Conservation (phyloP, 2,113 vertebrate species). For the Hippocampus barbouri region DNA sequence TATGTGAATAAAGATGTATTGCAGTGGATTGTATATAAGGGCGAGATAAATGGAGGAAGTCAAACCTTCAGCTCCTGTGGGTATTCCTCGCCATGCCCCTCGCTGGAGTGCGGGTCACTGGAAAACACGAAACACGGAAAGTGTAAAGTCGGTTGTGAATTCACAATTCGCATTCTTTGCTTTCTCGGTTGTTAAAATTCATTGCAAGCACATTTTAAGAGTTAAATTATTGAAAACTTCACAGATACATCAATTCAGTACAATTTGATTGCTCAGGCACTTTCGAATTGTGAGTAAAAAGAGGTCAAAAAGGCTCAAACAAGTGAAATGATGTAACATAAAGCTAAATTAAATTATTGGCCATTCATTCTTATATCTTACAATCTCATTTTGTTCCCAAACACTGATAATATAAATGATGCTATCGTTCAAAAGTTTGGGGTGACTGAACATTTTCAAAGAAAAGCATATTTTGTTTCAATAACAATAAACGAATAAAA, state of each 20-base stretch:
- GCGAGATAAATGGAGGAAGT: slow-evolving; percentile 6
- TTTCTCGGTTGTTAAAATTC: background rate
- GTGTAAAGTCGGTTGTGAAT: background rate
- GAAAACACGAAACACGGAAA: slow-evolving; percentile 27
- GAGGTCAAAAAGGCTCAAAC: background rate
- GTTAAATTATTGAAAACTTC: background rate
- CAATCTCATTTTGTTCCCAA: too few species aligned
- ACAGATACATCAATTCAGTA: background rate
- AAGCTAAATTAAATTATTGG: background rate
- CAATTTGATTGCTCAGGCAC: background rate
- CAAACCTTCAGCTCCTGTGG: slow-evolving; percentile 61
- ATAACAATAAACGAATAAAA: too few species aligned
- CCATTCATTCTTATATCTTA: background rate
- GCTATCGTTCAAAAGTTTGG: too few species aligned
- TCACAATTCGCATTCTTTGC: background rate
- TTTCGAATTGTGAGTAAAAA: background rate
- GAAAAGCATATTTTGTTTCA: too few species aligned
- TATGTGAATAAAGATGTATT: too few species aligned
- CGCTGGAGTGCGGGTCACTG: slow-evolving; percentile 22
- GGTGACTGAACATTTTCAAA: too few species aligned
- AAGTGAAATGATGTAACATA: background rate
- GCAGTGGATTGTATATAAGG: too few species aligned
- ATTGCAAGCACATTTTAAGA: background rate
- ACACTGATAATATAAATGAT: too few species aligned
- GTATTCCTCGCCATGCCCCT: slow-evolving; percentile 27